Conservation (phyloP, 2,113 vertebrate genomes). For the Embiotoca jacksoni region DNA sequence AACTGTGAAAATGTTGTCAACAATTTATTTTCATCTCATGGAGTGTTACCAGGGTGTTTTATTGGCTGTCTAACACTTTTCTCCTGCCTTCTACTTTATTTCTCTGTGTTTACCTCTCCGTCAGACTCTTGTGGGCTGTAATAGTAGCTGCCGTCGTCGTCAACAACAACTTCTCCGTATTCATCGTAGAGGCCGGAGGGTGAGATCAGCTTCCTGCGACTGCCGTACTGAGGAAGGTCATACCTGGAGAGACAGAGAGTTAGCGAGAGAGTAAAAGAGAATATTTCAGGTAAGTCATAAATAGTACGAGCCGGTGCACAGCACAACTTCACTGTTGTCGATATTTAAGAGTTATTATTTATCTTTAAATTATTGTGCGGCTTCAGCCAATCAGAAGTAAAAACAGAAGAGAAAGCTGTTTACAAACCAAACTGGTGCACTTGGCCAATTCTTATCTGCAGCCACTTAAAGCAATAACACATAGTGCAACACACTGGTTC, state of each 20-base stretch:
- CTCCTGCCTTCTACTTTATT: not conserved
- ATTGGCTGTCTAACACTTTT: not conserved
- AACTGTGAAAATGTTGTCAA: too few relatives aligned
- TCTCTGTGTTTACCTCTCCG: slow-evolving; percentile 86
- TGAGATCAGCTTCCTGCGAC: slow-evolving; percentile 93
- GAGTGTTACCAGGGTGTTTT: not conserved
- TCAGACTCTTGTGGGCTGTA: slow-evolving; percentile 92
- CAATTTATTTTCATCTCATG: not conserved
- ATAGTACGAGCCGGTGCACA: not conserved
- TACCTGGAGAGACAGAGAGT: slow-evolving; percentile 86
- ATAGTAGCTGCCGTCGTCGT: slow-evolving; percentile 92
- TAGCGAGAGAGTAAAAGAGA: not conserved
- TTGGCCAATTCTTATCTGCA: slow-evolving; percentile 29
- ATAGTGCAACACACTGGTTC: slow-evolving; percentile 1
- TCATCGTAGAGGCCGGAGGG: slow-evolving; percentile 93
- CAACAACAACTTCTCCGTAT: slow-evolving; percentile 94
- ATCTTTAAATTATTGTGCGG: not conserved
- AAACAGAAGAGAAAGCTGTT: slow-evolving; percentile 5
- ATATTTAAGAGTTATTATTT: not conserved
- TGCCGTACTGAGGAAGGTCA: slow-evolving; percentile 96
- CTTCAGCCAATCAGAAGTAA: slow-evolving; percentile 12
- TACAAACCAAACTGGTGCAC: slow-evolving; percentile 30
- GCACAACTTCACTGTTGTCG: not conserved
- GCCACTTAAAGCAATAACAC: slow-evolving; percentile 20
- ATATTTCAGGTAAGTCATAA: slow-evolving; percentile 1